A percentile compares a stretch with the other conserved stretches of the same genome.
Evolutionary conservation across 2,888 invertebrate species (phyloP).

Genomic region (Mythimna impura): DNA sequence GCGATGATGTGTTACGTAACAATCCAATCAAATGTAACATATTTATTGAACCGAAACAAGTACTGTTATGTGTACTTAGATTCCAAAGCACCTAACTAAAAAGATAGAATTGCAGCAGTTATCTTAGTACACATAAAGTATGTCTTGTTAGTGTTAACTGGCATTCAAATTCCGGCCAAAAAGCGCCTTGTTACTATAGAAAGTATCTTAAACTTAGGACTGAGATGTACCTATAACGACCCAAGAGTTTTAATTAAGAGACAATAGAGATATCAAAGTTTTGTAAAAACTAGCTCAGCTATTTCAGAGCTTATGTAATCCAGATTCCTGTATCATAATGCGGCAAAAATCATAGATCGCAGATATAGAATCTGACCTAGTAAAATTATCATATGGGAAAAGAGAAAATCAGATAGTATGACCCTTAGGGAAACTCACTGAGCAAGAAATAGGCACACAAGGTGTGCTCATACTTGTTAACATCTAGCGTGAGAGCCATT

Average conservation of each 20-base stretch:
- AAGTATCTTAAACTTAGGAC: background rate
- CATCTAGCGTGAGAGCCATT: constrained; percentile 28
- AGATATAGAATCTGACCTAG: constrained; percentile 47
- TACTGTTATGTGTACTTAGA: constrained; percentile 27
- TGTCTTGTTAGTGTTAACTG: constrained; percentile 6
- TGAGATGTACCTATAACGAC: background rate
- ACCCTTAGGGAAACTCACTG: constrained; percentile 21
- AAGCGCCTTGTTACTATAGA: background rate
- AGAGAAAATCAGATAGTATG: constrained; percentile 20
- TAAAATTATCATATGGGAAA: constrained; percentile 28
- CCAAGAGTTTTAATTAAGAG: constrained; percentile 18
- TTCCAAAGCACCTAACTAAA: background rate
- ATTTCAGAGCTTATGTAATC: constrained; percentile 45
- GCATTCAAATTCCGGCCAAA: background rate
- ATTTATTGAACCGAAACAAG: constrained; percentile 35
- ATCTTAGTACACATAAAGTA: background rate
- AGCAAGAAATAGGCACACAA: constrained; percentile 19
- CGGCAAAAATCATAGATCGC: constrained; percentile 48
- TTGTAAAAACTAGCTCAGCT: constrained; percentile 20
- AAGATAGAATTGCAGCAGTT: background rate
- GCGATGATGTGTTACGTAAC: constrained; percentile 51
- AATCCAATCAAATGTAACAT: constrained; percentile 44
- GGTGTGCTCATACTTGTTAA: constrained; percentile 28
- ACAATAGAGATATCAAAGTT: constrained; percentile 5
- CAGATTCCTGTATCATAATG: constrained; percentile 45